These are phyloP conservation scores for Sturnus vulgaris DNA, from an alignment of 2,113 vertebrate species.

Conservation along the genomic window DNA sequence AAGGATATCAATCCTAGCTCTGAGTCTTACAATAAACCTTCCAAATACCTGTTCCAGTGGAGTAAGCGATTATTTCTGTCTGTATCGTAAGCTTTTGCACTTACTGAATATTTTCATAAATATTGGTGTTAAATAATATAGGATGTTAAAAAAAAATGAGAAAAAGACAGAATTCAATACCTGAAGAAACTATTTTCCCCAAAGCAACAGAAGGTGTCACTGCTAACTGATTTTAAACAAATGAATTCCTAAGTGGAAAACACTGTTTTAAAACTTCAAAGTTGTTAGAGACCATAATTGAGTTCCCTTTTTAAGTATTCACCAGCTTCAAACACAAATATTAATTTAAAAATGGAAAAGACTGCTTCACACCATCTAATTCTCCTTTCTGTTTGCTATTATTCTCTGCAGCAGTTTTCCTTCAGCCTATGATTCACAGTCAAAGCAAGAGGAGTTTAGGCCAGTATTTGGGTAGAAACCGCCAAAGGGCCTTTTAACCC, in stretches of 20 bases:
- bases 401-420: constrained; percentile 6
- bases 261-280: constrained; percentile 8
- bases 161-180: background rate
- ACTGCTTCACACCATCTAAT: background rate
- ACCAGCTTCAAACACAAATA: background rate
- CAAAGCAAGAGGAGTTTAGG: background rate
- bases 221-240: constrained; percentile 56
- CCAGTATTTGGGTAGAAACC: background rate
- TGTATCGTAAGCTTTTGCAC: background rate
- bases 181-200: constrained; percentile 35
- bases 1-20: background rate
- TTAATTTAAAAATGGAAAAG: background rate
- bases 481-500: background rate
- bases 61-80: background rate
- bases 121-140: background rate
- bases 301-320: background rate
- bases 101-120: background rate
- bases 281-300: background rate
- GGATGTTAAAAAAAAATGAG: background rate
- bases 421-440: background rate
- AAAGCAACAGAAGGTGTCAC: constrained; percentile 69
- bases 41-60: background rate
- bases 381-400: background rate
- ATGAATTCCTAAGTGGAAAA: background rate
- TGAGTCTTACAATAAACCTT: background rate